Evolutionary conservation across 2,888 invertebrate genomes (phyloP), one percentile per base, ranked within the genome.

Genomic region (Agrilus cyanescens): DNA sequence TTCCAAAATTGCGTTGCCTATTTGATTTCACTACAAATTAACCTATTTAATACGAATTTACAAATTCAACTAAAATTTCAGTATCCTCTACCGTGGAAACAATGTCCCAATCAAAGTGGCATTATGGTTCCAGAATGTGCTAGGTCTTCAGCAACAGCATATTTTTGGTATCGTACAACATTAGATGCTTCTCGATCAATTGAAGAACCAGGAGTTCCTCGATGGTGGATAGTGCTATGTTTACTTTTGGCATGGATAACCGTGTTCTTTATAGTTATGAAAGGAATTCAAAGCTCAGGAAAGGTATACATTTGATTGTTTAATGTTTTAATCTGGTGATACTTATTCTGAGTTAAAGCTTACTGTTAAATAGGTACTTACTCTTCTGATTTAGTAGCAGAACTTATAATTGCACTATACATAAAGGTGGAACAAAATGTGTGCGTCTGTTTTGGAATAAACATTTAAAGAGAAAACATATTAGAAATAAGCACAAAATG

Each of bases 251-350:
- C 93, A 15, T 95, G 95, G 95, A 66, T 82, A 38, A 75, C 91
- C 50, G 91, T 95, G 25, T 95, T 90, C 72, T 86, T 89, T 61
- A 93, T 94, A 60, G 90, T 94, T 36, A 93, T 91, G 88, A 90
- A 90, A 66, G 94, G 94, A 37, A 94, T 95, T 50, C 93, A 94
- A 69, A 91, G 91, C 56, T 91, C 91, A 50, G 94, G 94, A 57
- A 93, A 93, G 79, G 89, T 88, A 62, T 20, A 20, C 20, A 20
- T 20, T 18, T 18, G 5, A 18, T n/a, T n/a, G n/a, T n/a, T n/a
- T n/a, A n/a, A n/a, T n/a, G n/a, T n/a, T n/a, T n/a, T n/a, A n/a
- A n/a, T n/a, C n/a, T n/a, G n/a, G n/a, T n/a, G n/a, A n/a, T n/a
- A n/a, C n/a, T n/a, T n/a, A n/a, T n/a, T n/a, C n/a, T n/a, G n/a